Conservation (phyloP, 2,113 vertebrate species). For the Pionites leucogaster region DNA sequence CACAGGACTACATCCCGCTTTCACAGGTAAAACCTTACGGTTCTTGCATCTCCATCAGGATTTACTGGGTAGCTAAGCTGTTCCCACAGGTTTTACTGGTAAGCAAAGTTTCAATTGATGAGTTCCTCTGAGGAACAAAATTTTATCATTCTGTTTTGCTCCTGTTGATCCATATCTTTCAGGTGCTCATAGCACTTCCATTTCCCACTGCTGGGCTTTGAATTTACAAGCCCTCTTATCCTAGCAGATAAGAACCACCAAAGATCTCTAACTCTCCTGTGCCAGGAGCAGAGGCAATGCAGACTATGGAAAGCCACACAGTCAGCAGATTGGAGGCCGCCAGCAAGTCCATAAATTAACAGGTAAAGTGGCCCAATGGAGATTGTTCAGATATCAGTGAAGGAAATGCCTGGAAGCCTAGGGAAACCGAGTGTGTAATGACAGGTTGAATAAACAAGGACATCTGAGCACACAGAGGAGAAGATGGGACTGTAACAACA, state of each 20-base stretch:
- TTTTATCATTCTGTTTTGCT: background rate
- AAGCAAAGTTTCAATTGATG: background rate
- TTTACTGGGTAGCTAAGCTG: background rate
- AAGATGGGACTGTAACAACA: background rate
- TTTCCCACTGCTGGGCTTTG: background rate
- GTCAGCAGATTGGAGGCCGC: background rate
- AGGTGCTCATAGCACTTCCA: background rate
- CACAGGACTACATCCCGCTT: background rate
- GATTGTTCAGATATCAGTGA: background rate
- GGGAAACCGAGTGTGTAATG: background rate
- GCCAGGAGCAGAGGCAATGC: background rate
- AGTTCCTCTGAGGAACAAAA: background rate
- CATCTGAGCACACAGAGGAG: background rate
- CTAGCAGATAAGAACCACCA: background rate
- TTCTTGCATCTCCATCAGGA: background rate
- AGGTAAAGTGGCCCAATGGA: background rate
- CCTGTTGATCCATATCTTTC: background rate
- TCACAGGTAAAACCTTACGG: background rate
- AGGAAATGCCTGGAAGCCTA: background rate
- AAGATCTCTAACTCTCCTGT: background rate
- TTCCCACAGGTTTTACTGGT: background rate
- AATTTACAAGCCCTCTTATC: background rate
- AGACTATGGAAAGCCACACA: background rate
- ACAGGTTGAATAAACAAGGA: background rate
- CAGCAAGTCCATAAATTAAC: background rate